Conservation (phyloP, 2,888 invertebrate species). For the Antheraea assamensis region DNA sequence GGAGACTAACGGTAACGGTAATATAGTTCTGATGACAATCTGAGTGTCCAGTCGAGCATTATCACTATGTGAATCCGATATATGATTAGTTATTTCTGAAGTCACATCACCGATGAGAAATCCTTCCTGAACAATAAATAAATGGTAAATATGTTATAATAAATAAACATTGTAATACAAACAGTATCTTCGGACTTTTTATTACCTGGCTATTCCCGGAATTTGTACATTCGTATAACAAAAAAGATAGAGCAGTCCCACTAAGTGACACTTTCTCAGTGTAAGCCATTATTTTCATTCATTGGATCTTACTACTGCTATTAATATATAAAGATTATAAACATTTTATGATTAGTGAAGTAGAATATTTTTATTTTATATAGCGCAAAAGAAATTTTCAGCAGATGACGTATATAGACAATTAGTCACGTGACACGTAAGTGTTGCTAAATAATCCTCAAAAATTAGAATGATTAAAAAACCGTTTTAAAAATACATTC, state of each 20-base stretch:
- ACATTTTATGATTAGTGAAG: not conserved
- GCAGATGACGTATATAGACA: conserved; percentile 14
- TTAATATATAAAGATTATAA: not conserved
- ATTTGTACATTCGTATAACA: conserved; percentile 86
- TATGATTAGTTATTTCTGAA: conserved; percentile 84
- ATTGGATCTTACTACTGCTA: not conserved
- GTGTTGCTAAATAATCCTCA: no score
- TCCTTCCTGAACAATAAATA: conserved; percentile 69
- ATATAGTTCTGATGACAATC: conserved; percentile 83
- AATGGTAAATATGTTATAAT: not conserved
- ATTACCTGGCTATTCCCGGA: conserved; percentile 82
- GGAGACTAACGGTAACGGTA: conserved; percentile 82
- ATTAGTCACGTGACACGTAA: no score
- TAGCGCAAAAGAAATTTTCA: conserved; percentile 1
- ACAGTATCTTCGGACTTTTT: not conserved
- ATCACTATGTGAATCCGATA: conserved; percentile 86
- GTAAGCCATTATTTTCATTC: conserved; percentile 53
- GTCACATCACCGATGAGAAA: conserved; percentile 85
- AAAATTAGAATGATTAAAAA: no score
- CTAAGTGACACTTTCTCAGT: conserved; percentile 79
- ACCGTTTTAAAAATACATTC: no score
- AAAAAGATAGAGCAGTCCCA: conserved; percentile 85
- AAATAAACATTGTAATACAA: conserved; percentile 15
- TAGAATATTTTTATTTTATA: not conserved
- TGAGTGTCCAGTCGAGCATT: conserved; percentile 83